These are phyloP conservation scores for Ictidomys tridecemlineatus DNA, from an alignment of 2,113 vertebrate genomes.

Conservation along the genomic window DNA sequence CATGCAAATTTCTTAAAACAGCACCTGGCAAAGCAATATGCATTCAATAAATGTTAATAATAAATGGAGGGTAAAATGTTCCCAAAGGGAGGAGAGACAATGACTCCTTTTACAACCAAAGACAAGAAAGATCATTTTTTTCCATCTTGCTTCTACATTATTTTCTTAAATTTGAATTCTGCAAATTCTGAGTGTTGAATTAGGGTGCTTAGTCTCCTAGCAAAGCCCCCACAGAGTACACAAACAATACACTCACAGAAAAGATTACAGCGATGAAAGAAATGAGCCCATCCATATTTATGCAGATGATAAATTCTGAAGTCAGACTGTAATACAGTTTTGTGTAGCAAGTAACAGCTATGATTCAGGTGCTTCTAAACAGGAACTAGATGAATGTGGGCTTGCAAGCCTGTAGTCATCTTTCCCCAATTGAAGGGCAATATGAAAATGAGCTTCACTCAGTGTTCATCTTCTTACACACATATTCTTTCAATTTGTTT, in stretches of 20 bases:
- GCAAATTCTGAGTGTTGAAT: neutral
- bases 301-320: neutral
- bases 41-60: neutral
- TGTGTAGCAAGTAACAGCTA: neutral
- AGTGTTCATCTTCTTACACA: neutral
- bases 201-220: neutral
- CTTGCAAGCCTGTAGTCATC: neutral
- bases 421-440: neutral
- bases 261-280: neutral
- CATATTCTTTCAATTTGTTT: neutral
- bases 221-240: neutral
- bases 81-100: neutral
- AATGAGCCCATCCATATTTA: neutral
- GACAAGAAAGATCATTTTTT: neutral
- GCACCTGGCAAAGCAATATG: neutral
- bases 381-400: neutral
- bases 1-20: neutral
- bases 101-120: neutral
- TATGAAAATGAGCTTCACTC: conserved; percentile 41
- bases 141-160: neutral
- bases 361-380: neutral
- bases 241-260: neutral
- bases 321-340: neutral
- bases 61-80: neutral
- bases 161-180: conserved; percentile 29